Conservation (phyloP, 2,888 invertebrate species). For the Caenorhabditis sinica region DNA sequence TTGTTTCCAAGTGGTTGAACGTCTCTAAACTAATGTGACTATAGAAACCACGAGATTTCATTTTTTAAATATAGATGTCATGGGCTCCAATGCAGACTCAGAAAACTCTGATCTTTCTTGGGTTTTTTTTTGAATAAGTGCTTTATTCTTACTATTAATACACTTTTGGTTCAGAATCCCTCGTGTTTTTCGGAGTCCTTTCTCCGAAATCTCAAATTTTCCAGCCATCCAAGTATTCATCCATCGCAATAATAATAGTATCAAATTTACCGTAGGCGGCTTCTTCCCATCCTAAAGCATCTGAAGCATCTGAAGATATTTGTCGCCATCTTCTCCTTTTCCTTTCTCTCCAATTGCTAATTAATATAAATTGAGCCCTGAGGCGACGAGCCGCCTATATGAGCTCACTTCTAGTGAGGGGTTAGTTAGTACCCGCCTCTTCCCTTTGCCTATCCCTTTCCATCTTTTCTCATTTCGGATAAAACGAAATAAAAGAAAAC, state of each 20-base stretch:
- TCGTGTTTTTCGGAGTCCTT: not conserved
- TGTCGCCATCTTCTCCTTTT: conserved; percentile 6
- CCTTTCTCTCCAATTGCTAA: conserved; percentile 60
- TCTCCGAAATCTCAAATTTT: not conserved
- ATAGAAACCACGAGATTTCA: too few species aligned
- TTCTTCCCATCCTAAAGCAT: conserved; percentile 3
- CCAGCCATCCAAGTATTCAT: not conserved
- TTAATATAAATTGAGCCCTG: conserved; percentile 69
- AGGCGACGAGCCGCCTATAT: conserved; percentile 56
- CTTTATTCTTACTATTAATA: too few species aligned
- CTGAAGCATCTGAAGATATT: conserved; percentile 35
- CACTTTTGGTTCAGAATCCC: too few species aligned
- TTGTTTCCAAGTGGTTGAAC: too few species aligned
- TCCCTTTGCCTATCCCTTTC: not conserved
- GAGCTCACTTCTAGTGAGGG: conserved; percentile 33
- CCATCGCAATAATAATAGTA: conserved; percentile 40
- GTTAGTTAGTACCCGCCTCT: conserved; percentile 30
- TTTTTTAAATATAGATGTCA: too few species aligned
- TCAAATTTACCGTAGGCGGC: conserved; percentile 50
- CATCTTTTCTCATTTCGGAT: conserved; percentile 42
- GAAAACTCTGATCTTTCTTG: too few species aligned
- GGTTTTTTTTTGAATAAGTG: too few species aligned
- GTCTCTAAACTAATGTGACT: too few species aligned
- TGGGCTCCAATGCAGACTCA: too few species aligned
- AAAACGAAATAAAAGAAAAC: conserved; percentile 26